Percentiles rank a stretch among this genome's conserved stretches.
phyloP scores from a whole-genome alignment of 2,113 vertebrate genomes.

The Tauraco erythrolophus region DNA sequence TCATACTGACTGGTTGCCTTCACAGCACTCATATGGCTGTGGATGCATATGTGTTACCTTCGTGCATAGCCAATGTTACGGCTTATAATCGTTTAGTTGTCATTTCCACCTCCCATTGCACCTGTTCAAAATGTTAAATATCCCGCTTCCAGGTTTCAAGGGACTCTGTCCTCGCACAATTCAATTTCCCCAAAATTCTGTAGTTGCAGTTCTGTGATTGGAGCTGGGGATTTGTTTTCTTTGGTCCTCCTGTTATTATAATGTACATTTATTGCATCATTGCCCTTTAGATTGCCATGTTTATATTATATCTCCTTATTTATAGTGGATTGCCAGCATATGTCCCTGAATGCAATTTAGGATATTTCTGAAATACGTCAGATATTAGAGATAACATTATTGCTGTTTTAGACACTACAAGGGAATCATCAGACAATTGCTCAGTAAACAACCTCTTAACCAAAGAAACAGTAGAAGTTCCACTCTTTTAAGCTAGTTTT shows the following conservation, averaged over 20 bases:
- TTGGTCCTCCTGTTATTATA: background rate
- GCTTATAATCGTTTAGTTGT: background rate
- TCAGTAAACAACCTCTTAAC: conserved; percentile 14
- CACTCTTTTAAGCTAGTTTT: conserved; percentile 44
- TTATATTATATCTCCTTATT: background rate
- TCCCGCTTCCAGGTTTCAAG: background rate
- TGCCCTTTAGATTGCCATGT: background rate
- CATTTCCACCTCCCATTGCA: background rate
- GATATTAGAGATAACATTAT: conserved; percentile 4
- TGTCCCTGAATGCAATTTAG: conserved; percentile 21
- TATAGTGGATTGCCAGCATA: background rate
- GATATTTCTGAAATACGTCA: conserved; percentile 34
- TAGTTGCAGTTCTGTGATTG: accelerated
- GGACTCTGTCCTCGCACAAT: background rate
- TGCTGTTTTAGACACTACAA: background rate
- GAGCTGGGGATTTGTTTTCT: background rate
- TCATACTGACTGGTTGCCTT: background rate
- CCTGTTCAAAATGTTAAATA: background rate
- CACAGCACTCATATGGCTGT: background rate
- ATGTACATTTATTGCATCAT: background rate
- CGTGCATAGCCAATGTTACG: accelerated
- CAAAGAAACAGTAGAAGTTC: background rate
- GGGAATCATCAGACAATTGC: conserved; percentile 38
- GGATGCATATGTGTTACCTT: background rate
- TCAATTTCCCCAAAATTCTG: background rate